Evolutionary conservation across 2,797 vertebrate genomes (phyloP).

Genomic region (Falco berigora): DNA sequence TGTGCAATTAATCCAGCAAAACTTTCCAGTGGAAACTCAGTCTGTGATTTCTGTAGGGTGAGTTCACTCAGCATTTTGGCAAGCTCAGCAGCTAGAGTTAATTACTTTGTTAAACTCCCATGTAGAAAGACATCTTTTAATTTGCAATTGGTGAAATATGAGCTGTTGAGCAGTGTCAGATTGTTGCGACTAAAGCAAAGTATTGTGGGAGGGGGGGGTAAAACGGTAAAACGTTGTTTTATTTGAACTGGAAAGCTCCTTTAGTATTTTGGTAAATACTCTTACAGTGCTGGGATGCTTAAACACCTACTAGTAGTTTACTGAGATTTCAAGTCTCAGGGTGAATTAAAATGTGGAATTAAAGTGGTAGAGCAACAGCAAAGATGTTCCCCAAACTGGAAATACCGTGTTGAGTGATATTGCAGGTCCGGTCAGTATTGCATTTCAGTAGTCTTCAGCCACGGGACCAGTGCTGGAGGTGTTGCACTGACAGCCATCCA

Average conservation of each 20-base stretch:
- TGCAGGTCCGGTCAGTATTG: neutral
- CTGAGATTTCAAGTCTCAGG: neutral
- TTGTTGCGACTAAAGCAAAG: neutral
- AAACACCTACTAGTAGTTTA: neutral
- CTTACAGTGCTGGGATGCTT: neutral
- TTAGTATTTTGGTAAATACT: neutral
- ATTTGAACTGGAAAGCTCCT: neutral
- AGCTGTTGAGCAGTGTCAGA: neutral
- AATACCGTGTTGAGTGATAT: neutral
- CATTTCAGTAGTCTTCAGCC: neutral
- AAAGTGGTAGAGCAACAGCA: neutral
- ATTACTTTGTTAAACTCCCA: neutral
- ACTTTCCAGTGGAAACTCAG: neutral
- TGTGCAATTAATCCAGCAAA: neutral
- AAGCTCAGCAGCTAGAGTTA: neutral
- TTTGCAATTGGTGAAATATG: neutral
- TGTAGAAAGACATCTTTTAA: neutral
- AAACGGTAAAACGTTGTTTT: neutral
- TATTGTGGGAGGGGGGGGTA: neutral
- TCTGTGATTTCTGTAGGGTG: neutral
- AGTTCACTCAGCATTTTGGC: neutral
- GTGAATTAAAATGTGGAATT: neutral
- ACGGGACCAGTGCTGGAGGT: neutral
- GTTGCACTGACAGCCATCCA: neutral
- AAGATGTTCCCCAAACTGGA: accelerated